Evolutionary conservation across 1,140 invertebrate genomes (phyloP).

Genomic region (Drosophila albomicans): DNA sequence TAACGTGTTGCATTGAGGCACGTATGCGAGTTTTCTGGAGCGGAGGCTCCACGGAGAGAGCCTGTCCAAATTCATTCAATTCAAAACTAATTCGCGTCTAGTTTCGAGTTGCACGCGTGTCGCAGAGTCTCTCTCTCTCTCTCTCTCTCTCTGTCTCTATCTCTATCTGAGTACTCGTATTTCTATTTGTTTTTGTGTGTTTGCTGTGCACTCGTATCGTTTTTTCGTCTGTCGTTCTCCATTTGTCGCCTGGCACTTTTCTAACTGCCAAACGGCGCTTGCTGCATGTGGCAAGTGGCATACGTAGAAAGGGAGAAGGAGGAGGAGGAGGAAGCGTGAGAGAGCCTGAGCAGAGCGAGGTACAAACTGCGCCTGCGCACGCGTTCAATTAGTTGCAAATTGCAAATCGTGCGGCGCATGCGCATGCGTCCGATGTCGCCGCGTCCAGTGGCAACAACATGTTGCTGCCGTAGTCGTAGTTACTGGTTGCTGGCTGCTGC

Average conservation of each 20-base stretch:
- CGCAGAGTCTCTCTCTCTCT: neutral
- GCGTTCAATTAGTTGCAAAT: slow-evolving; percentile 83
- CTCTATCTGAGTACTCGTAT: neutral
- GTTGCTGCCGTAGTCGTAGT: slow-evolving; percentile 53
- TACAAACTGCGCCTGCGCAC: slow-evolving; percentile 78
- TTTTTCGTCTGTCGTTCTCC: slow-evolving; percentile 61
- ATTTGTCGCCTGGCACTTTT: slow-evolving; percentile 70
- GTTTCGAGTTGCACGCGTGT: slow-evolving; percentile 43
- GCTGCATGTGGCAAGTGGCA: slow-evolving; percentile 27
- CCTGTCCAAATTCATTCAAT: slow-evolving; percentile 79
- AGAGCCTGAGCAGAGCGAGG: slow-evolving; percentile 22
- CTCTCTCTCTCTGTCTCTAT: neutral
- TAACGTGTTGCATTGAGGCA: slow-evolving; percentile 8
- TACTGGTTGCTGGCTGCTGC: slow-evolving; percentile 28
- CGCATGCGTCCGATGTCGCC: slow-evolving; percentile 72
- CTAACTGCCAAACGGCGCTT: slow-evolving; percentile 42
- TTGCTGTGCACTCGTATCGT: slow-evolving; percentile 46
- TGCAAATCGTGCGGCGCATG: slow-evolving; percentile 81
- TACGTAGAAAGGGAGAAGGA: neutral
- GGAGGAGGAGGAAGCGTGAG: slow-evolving; percentile 9
- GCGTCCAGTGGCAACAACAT: slow-evolving; percentile 71
- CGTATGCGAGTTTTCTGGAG: slow-evolving; percentile 19
- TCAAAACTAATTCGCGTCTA: slow-evolving; percentile 55
- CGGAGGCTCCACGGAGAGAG: slow-evolving; percentile 16
- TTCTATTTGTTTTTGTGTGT: slow-evolving; percentile 21